These are phyloP conservation scores for Cydia fagiglandana DNA, from an alignment of 1,140 invertebrate species.

Conservation along the genomic window DNA sequence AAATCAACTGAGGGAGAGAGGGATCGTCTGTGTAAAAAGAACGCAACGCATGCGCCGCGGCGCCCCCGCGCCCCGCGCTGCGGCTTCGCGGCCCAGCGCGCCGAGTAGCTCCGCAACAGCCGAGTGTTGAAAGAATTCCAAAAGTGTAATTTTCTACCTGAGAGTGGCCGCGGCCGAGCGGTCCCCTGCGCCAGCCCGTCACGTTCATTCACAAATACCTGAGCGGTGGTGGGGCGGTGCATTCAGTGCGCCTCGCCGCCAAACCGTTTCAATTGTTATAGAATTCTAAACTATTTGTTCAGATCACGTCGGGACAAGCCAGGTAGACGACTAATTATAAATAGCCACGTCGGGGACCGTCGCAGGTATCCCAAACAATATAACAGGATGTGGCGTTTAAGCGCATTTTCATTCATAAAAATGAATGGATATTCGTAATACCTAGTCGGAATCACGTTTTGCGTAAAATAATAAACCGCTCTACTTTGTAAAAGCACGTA, in stretches of 20 bases:
- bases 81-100: constrained; percentile 68
- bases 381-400: constrained; percentile 65
- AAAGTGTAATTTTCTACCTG: constrained; percentile 78
- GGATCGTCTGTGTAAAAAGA: constrained; percentile 61
- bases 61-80: constrained; percentile 69
- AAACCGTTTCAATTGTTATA: constrained; percentile 65
- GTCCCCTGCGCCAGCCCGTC: constrained; percentile 59
- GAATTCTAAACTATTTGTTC: constrained; percentile 64
- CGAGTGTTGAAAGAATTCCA: constrained; percentile 74
- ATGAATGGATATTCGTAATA: constrained; percentile 40
- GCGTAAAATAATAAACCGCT: constrained; percentile 16
- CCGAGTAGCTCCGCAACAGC: constrained; percentile 61
- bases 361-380: constrained; percentile 59
- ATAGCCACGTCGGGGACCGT: constrained; percentile 52
- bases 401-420: constrained; percentile 65
- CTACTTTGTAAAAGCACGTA: constrained; percentile 17
- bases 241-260: constrained; percentile 50
- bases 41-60: constrained; percentile 66
- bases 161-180: constrained; percentile 64
- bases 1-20: constrained; percentile 70
- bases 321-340: constrained; percentile 70
- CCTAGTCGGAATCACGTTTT: constrained; percentile 21
- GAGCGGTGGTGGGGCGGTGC: constrained; percentile 52
- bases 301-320: constrained; percentile 53
- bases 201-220: constrained; percentile 79